These are phyloP conservation scores for Andricus curvator DNA, from an alignment of 2,888 invertebrate genomes.

Conservation along the genomic window DNA sequence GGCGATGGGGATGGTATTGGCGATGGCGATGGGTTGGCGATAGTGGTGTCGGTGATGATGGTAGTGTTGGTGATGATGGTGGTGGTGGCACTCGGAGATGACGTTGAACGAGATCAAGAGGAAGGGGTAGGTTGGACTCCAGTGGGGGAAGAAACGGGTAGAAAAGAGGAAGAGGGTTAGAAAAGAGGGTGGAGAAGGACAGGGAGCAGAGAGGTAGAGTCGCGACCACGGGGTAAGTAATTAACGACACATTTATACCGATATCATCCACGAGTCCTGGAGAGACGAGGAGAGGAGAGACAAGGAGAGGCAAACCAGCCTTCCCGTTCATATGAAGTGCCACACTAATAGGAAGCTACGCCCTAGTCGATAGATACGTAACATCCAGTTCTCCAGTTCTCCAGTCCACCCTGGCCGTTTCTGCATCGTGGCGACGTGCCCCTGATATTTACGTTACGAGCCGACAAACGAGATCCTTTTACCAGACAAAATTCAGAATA, in stretches of 20 bases:
- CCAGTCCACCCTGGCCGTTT: neutral
- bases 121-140: slow-evolving; percentile 46
- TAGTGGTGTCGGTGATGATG: slow-evolving; percentile 33
- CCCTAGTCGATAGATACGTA: slow-evolving; percentile 72
- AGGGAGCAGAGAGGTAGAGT: slow-evolving; percentile 38
- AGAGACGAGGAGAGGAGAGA: neutral
- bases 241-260: slow-evolving; percentile 77
- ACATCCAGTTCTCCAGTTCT: slow-evolving; percentile 47
- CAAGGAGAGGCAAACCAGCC: slow-evolving; percentile 39
- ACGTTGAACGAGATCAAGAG: slow-evolving; percentile 53
- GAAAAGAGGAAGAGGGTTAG: slow-evolving; percentile 50
- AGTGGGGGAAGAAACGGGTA: slow-evolving; percentile 45
- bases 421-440: neutral
- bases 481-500: slow-evolving; percentile 7
- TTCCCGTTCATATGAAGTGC: slow-evolving; percentile 63
- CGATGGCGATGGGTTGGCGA: slow-evolving; percentile 48
- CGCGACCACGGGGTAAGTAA: slow-evolving; percentile 72
- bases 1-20: slow-evolving; percentile 45
- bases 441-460: slow-evolving; percentile 14
- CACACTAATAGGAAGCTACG: slow-evolving; percentile 74
- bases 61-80: slow-evolving; percentile 26
- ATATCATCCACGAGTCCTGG: slow-evolving; percentile 67
- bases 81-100: slow-evolving; percentile 50
- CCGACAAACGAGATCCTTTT: slow-evolving; percentile 18
- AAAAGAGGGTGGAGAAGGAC: slow-evolving; percentile 55